phyloP scores from a whole-genome alignment of 2,113 vertebrate species.

The Pollimyrus isidori region DNA sequence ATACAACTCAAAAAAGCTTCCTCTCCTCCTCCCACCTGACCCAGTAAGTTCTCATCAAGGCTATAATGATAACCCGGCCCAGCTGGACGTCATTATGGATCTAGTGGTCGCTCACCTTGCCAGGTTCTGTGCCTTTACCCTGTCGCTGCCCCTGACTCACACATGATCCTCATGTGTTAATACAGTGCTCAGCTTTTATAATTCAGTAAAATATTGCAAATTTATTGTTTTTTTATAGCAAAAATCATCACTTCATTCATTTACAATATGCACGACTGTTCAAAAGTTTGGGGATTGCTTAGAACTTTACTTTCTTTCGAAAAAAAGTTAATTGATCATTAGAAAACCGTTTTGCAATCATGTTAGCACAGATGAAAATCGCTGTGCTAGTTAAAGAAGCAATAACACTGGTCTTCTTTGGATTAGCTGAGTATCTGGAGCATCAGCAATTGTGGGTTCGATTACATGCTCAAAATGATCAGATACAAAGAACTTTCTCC shows the following conservation, averaged over 20 bases:
- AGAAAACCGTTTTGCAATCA: too few species aligned
- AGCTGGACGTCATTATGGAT: background rate
- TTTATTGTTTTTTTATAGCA: background rate
- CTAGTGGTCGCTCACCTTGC: background rate
- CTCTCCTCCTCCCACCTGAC: background rate
- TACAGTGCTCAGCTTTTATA: background rate
- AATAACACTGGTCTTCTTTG: too few species aligned
- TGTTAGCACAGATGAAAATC: too few species aligned
- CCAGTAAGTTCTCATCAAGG: background rate
- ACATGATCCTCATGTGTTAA: background rate
- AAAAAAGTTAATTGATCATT: too few species aligned
- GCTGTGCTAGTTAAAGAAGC: too few species aligned
- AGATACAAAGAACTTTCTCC: too few species aligned
- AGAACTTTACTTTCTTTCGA: too few species aligned
- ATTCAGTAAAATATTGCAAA: background rate
- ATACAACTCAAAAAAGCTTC: background rate
- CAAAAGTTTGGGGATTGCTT: too few species aligned
- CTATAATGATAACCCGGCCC: background rate
- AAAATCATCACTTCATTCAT: background rate
- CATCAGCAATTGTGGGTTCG: too few species aligned
- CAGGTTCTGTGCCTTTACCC: background rate
- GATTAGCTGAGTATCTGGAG: too few species aligned
- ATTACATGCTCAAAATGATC: too few species aligned
- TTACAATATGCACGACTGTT: background rate
- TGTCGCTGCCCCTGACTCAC: background rate